These are phyloP conservation scores for Darevskia nairensis DNA, from an alignment of 2,797 vertebrate genomes.

Conservation along the genomic window DNA sequence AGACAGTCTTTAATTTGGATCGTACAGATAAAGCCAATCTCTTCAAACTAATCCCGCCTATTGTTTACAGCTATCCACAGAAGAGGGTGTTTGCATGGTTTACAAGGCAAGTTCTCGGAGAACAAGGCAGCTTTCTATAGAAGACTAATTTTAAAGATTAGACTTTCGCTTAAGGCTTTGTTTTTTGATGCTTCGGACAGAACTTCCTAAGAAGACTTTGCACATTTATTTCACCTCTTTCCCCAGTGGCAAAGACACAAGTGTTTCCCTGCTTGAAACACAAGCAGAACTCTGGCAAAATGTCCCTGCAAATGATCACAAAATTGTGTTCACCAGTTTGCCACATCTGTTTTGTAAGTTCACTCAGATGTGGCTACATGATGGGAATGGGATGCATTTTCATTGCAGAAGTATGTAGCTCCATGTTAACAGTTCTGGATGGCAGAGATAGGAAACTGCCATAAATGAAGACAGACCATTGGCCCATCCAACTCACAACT, in stretches of 20 bases:
- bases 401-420: background rate
- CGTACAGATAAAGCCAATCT: conserved; percentile 23
- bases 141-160: conserved; percentile 23
- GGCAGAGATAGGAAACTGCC: background rate
- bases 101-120: conserved; percentile 6
- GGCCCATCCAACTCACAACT: background rate
- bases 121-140: background rate
- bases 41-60: conserved; percentile 15
- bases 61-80: conserved; percentile 24
- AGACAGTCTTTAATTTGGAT: conserved; percentile 31
- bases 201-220: background rate
- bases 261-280: background rate
- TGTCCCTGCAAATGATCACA: background rate
- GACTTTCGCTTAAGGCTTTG: background rate
- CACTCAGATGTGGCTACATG: background rate
- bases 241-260: background rate
- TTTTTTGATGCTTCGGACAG: conserved; percentile 7
- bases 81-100: conserved; percentile 33
- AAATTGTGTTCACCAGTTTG: background rate
- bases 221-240: background rate
- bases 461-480: background rate
- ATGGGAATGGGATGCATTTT: background rate
- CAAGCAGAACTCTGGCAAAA: background rate
- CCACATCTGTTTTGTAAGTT: background rate
- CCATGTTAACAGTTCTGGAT: background rate